These are phyloP conservation scores for Lumbricus terrestris DNA, from an alignment of 2,888 invertebrate genomes.

Conservation along the genomic window DNA sequence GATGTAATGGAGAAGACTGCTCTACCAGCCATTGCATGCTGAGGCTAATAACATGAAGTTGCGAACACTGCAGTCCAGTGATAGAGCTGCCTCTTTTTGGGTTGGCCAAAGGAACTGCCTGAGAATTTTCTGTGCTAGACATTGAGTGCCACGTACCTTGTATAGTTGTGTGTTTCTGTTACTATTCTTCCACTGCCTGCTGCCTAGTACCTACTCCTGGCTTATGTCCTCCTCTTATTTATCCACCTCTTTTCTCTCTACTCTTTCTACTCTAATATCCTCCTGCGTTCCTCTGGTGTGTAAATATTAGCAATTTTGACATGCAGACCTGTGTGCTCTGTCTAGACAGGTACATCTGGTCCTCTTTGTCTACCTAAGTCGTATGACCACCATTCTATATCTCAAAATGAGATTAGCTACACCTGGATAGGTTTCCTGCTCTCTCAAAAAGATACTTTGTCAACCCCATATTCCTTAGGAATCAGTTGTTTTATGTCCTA, in stretches of 20 bases:
- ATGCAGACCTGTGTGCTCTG: neutral
- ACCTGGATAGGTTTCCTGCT: neutral
- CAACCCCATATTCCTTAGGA: neutral
- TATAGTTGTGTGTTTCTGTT: neutral
- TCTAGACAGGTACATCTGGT: neutral
- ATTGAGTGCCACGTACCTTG: too few relatives aligned
- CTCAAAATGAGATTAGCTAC: neutral
- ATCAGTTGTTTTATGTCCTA: neutral
- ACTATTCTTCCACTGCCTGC: neutral
- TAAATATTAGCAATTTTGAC: neutral
- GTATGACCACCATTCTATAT: neutral
- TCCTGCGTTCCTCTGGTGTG: neutral
- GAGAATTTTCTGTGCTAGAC: too few relatives aligned
- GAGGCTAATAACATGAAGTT: too few relatives aligned
- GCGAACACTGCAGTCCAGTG: too few relatives aligned
- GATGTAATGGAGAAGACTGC: too few relatives aligned
- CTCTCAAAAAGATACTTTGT: neutral
- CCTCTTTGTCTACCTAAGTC: neutral
- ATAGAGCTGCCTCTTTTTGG: too few relatives aligned
- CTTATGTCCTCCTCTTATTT: neutral
- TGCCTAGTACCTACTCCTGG: neutral
- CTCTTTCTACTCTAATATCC: neutral
- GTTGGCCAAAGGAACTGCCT: too few relatives aligned
- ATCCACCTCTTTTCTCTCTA: neutral
- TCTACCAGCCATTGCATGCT: too few relatives aligned